Percentiles rank a stretch among this genome's conserved stretches.
phyloP scores from a whole-genome alignment of 2,113 vertebrate species.

The Smithornis capensis region DNA sequence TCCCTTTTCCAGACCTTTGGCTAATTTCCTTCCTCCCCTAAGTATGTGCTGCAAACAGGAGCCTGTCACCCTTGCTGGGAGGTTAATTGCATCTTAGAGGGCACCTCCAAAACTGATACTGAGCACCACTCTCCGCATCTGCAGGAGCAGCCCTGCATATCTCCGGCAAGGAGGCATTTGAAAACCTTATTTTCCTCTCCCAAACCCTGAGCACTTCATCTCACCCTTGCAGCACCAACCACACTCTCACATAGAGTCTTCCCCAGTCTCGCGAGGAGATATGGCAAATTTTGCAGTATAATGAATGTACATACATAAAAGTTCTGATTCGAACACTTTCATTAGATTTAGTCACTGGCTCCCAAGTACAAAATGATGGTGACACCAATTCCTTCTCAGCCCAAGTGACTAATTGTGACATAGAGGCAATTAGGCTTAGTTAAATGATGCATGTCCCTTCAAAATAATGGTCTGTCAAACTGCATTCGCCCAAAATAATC shows the following conservation, averaged over 20 bases:
- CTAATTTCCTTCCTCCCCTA: not conserved
- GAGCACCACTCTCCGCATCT: not conserved
- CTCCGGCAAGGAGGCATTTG: not conserved
- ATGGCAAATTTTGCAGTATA: not conserved
- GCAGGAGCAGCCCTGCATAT: not conserved
- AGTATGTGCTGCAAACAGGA: not conserved
- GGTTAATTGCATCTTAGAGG: not conserved
- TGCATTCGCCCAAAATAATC: slow-evolving; percentile 30
- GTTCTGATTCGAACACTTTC: slow-evolving; percentile 36
- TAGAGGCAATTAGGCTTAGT: slow-evolving; percentile 57
- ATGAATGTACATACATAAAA: not conserved
- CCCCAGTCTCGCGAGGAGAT: not conserved
- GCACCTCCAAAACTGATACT: not conserved
- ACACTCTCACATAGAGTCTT: not conserved
- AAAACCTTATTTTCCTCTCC: not conserved
- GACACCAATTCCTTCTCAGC: slow-evolving; percentile 32
- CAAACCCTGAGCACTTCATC: not conserved
- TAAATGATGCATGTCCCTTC: slow-evolving; percentile 59
- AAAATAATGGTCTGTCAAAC: slow-evolving; percentile 54
- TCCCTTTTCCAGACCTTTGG: not conserved
- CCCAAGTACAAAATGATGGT: slow-evolving; percentile 13
- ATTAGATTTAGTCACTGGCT: slow-evolving; percentile 46
- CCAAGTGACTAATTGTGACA: slow-evolving; percentile 57
- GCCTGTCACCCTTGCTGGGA: not conserved
- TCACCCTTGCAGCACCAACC: not conserved